Evolutionary conservation across 2,888 invertebrate species (phyloP).

Genomic region (Campoplex nolae): DNA sequence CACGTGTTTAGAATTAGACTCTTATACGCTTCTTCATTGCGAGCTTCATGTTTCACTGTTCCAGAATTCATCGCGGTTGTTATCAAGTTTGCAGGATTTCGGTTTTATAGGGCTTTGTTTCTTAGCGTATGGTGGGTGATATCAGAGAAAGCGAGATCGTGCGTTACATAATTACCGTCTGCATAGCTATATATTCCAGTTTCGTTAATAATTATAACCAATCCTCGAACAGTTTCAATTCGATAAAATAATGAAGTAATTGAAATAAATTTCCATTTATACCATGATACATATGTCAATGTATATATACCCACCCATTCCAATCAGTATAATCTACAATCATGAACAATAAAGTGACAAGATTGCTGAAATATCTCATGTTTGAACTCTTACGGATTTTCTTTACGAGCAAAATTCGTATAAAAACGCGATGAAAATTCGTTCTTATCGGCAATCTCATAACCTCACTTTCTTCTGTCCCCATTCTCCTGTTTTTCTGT

Average conservation of each 20-base stretch:
- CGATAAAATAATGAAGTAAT: background rate
- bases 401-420: background rate
- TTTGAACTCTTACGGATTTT: background rate
- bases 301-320: background rate
- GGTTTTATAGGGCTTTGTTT: background rate
- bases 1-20: background rate
- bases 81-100: background rate
- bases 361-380: background rate
- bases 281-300: background rate
- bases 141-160: background rate
- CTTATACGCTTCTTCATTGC: background rate
- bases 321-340: background rate
- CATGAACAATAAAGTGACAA: background rate
- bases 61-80: background rate
- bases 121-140: background rate
- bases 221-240: background rate
- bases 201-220: background rate
- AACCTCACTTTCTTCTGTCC: conserved; percentile 11
- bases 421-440: background rate
- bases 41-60: conserved; percentile 24
- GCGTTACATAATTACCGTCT: background rate
- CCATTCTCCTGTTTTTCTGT: background rate
- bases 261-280: background rate
- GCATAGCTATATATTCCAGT: background rate
- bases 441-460: conserved; percentile 23